Evolutionary conservation across 2,797 vertebrate genomes (phyloP).

Genomic region (Amazona ochrocephala): DNA sequence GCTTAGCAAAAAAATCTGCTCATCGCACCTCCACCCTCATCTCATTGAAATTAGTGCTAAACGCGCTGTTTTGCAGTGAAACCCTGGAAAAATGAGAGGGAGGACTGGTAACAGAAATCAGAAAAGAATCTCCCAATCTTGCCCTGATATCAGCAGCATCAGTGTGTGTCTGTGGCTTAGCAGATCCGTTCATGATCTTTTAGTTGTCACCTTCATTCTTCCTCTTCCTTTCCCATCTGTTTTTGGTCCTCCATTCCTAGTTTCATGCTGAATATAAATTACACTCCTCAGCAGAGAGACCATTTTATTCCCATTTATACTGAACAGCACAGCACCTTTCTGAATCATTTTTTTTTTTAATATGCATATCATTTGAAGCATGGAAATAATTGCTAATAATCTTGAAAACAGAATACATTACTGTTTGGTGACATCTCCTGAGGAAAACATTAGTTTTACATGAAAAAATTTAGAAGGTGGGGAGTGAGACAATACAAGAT

Average conservation of each 20-base stretch:
- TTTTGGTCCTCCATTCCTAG: slow-evolving; percentile 2
- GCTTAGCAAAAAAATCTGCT: slow-evolving; percentile 36
- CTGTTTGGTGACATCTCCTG: neutral
- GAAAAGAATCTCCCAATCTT: slow-evolving; percentile 30
- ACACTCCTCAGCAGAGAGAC: neutral
- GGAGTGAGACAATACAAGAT: neutral
- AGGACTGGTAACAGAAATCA: slow-evolving; percentile 21
- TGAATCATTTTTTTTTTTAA: neutral
- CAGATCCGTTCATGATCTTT: slow-evolving; percentile 36
- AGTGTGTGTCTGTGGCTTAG: neutral
- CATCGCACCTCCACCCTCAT: slow-evolving; percentile 42
- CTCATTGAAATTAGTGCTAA: slow-evolving; percentile 39
- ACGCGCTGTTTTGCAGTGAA: neutral
- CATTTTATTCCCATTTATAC: neutral
- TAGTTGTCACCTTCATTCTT: slow-evolving; percentile 15
- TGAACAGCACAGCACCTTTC: neutral
- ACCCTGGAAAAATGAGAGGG: slow-evolving; percentile 7
- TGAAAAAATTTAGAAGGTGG: neutral
- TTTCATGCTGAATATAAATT: slow-evolving; percentile 36
- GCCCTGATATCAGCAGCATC: slow-evolving; percentile 6
- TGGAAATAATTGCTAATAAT: neutral
- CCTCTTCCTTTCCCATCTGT: slow-evolving; percentile 51
- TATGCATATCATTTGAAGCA: neutral
- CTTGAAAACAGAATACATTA: neutral
- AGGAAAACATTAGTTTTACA: neutral